phyloP scores from a whole-genome alignment of 2,113 vertebrate species.

The Brachyistius frenatus region DNA sequence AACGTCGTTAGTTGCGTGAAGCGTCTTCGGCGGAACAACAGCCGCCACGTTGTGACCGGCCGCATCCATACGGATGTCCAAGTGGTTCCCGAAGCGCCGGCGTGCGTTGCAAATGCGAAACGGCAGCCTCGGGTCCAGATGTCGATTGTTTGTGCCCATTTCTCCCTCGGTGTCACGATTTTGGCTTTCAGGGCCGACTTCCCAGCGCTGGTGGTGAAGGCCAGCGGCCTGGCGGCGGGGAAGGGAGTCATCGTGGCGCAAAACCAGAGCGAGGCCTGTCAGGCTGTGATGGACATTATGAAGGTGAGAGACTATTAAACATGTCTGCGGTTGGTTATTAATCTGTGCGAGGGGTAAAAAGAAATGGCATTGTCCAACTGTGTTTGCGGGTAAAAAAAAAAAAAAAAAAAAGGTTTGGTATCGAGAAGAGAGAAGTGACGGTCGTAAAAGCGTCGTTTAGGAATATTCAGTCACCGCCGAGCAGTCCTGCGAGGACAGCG shows the following conservation, averaged over 20 bases:
- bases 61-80: conserved; percentile 35
- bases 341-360: no score
- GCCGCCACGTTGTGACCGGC: conserved; percentile 31
- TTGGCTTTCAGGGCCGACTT: conserved; percentile 86
- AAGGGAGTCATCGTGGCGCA: conserved; percentile 93
- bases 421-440: no score
- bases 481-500: no score
- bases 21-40: conserved; percentile 19
- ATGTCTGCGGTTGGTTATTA: no score
- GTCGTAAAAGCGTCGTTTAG: no score
- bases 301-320: conserved; percentile 80
- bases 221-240: conserved; percentile 94
- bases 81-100: conserved; percentile 10
- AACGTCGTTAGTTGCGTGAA: not conserved
- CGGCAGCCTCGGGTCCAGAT: conserved; percentile 45
- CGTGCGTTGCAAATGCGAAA: conserved; percentile 24
- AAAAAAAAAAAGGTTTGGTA: no score
- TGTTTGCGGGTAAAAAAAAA: no score
- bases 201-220: conserved; percentile 95
- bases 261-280: conserved; percentile 91
- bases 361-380: no score
- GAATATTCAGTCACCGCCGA: no score
- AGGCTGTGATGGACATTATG: conserved; percentile 93
- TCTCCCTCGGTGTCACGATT: not conserved
- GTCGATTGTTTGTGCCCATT: not conserved